Evolutionary conservation across 2,797 vertebrate species (phyloP), one percentile per base, ranked within the genome.

Genomic region (Otolemur crassicaudatus): DNA sequence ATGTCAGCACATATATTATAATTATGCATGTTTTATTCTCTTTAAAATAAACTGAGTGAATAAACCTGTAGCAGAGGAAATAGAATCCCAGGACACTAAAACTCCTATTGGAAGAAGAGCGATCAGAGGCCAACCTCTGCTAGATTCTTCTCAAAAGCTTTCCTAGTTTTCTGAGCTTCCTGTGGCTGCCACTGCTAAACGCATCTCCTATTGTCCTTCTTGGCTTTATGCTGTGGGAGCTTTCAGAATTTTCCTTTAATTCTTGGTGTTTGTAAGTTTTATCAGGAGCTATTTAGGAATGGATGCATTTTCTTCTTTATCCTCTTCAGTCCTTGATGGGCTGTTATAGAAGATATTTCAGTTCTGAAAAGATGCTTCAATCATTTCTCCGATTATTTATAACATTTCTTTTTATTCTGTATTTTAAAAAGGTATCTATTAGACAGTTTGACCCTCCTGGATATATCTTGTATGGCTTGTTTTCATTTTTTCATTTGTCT

Each of bases 161-260:
- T 23, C 17, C 34, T 60, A 27, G 4, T 34, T 40, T 95, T 7
- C 34, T 46, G 25, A n/a, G 22, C 43, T 46, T 70, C 11, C 53
- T 16, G 2, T 1, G 6, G 10, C 3, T 53, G 70, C 22, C 49
- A 0, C 1, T 40, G 27, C 61, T 19, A 34, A 46, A 12, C 0
- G 0, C 8, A 19, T 4, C 34, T 31, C 67, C 31, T 0, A 17
- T 9, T 13, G 8, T 14, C 19, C 77, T 67, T 46, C 49, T 34
- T 5, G 70, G 3, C 29, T 14, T 40, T 34, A 14, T 19, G 25
- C 27, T 65, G 34, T 14, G 27, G 43, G 58, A 69, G 7, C 25
- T 70, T 40, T 31, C 7, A 34, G 22, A 61, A 40, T n/a, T 70
- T 65, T 43, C 46, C 37, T n/a, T 43, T 87, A 37, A 58, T 58